Base-by-base conservation (phyloP, 2,113 vertebrate species). In the Gadus macrocephalus region DNA sequence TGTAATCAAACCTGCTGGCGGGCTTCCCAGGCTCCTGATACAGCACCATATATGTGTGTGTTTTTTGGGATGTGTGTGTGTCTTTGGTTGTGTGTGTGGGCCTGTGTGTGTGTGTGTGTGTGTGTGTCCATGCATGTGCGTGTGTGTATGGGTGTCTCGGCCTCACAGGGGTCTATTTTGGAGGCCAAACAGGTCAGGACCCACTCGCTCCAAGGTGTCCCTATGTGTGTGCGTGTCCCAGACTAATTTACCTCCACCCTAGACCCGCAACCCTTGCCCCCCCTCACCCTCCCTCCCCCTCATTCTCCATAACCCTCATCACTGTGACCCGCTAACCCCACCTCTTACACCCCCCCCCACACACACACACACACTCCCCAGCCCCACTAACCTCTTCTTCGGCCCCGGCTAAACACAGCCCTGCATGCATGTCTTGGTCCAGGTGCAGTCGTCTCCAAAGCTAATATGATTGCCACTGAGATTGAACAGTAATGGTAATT, bases 1-100 rank as follows among this genome's bases (percentile, higher is more conserved):
- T 78, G 85, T 83, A 91, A 90, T 92, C 87, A 91, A 84, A 86
- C 42, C 87, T 82, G 78, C 83, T 86, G 88, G 85, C 85, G 78
- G 85, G 81, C 88, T 91, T 89, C 89, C 85, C 87, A 89, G 87
- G 77, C 78, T 83, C 76, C 82, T 84, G 63, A 25, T 75, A 76
- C 66, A 38, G 72, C 62, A 75, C 67, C 68, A 80, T 25, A n/a
- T 38, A 69, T 2, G 16, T 71, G 66, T 72, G 71, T 70, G 81
- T 73, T 53, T 67, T 62, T 63, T 15, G 35, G 15, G 53, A 38
- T 68, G 64, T 73, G 61, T 61, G 38, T 71, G 35, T 19, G 62
- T 66, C 20, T n/a, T 16, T 49, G 66, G 42, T 53, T 69, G 65
- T 67, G 78, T 62, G 20, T 67, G 35, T 75, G 49, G 73, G 64